Evolutionary conservation across 1,140 invertebrate genomes (phyloP).

Genomic region (Atopsyche davidsoni): DNA sequence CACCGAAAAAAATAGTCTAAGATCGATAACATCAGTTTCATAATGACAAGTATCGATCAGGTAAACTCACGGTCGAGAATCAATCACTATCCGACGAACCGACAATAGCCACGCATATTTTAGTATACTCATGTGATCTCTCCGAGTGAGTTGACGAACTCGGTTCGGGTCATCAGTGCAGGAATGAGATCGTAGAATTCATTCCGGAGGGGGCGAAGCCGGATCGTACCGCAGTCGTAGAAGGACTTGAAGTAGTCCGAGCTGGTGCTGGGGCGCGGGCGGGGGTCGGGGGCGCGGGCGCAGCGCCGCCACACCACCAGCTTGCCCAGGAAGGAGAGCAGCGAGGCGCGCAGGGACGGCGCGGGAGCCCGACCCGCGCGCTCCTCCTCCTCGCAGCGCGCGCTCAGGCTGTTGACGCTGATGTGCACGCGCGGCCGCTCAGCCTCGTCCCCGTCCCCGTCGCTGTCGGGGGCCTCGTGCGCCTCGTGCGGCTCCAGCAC

Average conservation of each 20-base stretch:
- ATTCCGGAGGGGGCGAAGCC: no score
- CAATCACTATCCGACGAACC: no score
- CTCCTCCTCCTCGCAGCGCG: constrained; percentile 34
- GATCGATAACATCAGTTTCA: no score
- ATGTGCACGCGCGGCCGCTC: constrained; percentile 32
- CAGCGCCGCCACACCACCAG: constrained; percentile 54
- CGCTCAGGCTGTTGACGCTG: constrained; percentile 24
- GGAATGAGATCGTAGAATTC: no score
- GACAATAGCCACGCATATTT: no score
- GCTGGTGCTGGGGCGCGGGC: constrained; percentile 48
- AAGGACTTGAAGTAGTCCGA: constrained; percentile 57
- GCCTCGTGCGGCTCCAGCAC: constrained; percentile 31
- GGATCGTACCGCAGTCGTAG: constrained; percentile 57
- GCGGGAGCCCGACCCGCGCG: constrained; percentile 31
- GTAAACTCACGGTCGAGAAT: no score
- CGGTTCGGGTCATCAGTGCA: no score
- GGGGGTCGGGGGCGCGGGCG: constrained; percentile 41
- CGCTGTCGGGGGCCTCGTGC: constrained; percentile 38
- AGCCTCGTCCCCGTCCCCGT: constrained; percentile 30
- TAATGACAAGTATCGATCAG: no score
- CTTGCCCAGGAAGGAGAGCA: constrained; percentile 62
- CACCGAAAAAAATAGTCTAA: no score
- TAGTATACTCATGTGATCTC: no score
- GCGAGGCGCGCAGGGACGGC: constrained; percentile 49
- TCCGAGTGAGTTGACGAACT: no score